phyloP scores from a whole-genome alignment of 2,888 invertebrate species.

The Caenorhabditis doughertyi region DNA sequence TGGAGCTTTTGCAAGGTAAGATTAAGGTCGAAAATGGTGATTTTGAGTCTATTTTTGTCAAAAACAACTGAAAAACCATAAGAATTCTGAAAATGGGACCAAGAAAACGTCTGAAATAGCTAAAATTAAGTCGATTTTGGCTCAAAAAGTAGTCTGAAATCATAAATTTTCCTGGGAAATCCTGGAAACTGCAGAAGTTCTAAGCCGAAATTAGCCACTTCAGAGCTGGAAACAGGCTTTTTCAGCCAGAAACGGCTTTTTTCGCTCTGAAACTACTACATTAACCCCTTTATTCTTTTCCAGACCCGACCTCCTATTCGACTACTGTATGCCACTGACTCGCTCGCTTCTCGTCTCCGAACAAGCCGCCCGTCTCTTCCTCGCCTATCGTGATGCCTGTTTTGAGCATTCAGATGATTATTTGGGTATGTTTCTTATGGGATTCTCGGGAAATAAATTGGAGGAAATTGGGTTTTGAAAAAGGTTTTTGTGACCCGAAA shows the following conservation, averaged over 20 bases:
- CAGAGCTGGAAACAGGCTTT: too few species aligned
- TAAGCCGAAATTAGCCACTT: too few species aligned
- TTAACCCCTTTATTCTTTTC: constrained; percentile 25
- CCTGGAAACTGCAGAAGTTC: too few species aligned
- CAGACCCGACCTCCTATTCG: constrained; percentile 65
- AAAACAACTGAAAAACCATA: neutral
- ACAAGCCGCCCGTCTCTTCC: constrained; percentile 71
- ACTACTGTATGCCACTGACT: constrained; percentile 73
- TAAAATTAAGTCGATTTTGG: neutral
- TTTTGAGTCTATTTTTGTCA: neutral
- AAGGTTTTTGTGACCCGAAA: neutral
- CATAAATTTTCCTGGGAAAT: too few species aligned
- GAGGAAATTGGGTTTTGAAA: neutral
- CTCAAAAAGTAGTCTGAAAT: too few species aligned
- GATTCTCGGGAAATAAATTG: neutral
- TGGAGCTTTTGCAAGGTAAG: constrained; percentile 67
- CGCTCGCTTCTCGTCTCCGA: constrained; percentile 71
- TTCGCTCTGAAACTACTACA: neutral
- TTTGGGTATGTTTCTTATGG: constrained; percentile 65
- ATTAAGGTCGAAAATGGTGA: neutral
- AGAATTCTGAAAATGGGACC: neutral
- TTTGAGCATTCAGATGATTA: constrained; percentile 78
- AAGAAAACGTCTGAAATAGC: neutral
- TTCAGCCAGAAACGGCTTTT: too few species aligned
- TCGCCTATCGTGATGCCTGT: constrained; percentile 79